These are phyloP conservation scores for Acipenser transmontanus DNA, from an alignment of 2,797 vertebrate species.

Conservation along the genomic window DNA sequence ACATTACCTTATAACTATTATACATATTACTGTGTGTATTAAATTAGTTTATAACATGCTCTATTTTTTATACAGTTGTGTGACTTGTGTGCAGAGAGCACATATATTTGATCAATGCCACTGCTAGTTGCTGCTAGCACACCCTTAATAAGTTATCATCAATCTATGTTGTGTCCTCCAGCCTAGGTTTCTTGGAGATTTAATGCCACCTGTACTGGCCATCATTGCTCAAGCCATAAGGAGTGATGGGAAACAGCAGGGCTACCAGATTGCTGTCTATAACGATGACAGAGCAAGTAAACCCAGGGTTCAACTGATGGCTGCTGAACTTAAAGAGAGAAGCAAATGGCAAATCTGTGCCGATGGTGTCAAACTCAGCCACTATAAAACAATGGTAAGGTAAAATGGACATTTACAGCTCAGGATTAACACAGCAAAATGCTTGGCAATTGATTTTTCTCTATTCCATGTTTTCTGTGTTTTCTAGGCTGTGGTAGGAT, in stretches of 20 bases:
- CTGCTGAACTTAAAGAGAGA: slow-evolving; percentile 56
- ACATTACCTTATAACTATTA: no score
- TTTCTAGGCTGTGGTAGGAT: slow-evolving; percentile 58
- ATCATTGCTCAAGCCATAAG: slow-evolving; percentile 54
- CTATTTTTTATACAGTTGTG: no score
- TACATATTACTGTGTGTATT: no score
- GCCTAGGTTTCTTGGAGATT: slow-evolving; percentile 55
- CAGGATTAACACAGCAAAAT: not conserved
- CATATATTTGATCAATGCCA: no score
- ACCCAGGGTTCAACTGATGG: slow-evolving; percentile 57
- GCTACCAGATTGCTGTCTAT: slow-evolving; percentile 67
- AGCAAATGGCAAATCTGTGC: slow-evolving; percentile 70
- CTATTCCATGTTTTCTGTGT: not conserved
- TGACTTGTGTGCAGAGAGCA: no score
- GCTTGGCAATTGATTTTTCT: not conserved
- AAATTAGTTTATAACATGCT: no score
- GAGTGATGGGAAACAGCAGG: slow-evolving; percentile 50
- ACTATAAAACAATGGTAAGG: slow-evolving; percentile 70
- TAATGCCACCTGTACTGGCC: slow-evolving; percentile 47
- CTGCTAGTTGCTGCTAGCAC: no score
- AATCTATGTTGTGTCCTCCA: slow-evolving; percentile 31
- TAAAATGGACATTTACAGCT: no score
- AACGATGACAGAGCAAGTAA: slow-evolving; percentile 37
- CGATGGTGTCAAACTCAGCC: slow-evolving; percentile 60
- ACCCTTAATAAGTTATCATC: not conserved